Evolutionary conservation across 2,797 vertebrate species (phyloP).

Genomic region (Decapterus maruadsi): DNA sequence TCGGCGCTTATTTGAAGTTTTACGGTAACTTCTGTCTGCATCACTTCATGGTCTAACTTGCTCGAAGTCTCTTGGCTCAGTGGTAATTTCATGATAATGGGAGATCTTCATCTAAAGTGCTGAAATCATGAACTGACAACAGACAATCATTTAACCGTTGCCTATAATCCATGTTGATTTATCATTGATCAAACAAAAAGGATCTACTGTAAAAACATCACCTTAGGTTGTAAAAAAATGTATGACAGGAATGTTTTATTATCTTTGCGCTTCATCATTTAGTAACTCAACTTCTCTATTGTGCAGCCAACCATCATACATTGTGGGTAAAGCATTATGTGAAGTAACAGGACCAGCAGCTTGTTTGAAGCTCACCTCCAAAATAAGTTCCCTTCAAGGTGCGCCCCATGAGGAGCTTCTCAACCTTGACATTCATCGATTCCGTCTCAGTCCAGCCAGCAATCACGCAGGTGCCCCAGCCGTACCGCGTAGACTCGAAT

Average conservation of each 20-base stretch:
- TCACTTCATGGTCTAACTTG: neutral
- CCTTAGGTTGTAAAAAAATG: too few species aligned
- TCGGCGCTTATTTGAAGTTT: too few species aligned
- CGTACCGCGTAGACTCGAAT: conserved; percentile 90
- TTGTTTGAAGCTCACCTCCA: conserved; percentile 85
- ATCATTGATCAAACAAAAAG: neutral
- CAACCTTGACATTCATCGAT: conserved; percentile 85
- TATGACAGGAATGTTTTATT: too few species aligned
- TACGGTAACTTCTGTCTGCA: neutral
- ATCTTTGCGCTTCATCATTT: neutral
- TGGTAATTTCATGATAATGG: neutral
- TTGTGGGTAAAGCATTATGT: neutral
- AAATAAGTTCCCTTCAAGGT: conserved; percentile 93
- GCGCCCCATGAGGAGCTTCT: conserved; percentile 91
- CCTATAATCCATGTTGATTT: too few species aligned
- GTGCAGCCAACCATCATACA: neutral
- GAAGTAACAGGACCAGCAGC: neutral
- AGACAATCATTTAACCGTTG: too few species aligned
- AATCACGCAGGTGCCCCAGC: conserved; percentile 91
- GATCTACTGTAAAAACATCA: neutral
- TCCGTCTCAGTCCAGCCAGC: conserved; percentile 90
- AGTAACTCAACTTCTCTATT: neutral
- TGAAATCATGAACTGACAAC: too few species aligned
- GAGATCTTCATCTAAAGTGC: too few species aligned
- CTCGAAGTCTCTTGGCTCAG: neutral